A percentile compares a stretch with the other conserved stretches of the same genome.
Evolutionary conservation across 2,113 vertebrate species (phyloP).

Genomic region (Mola mola): DNA sequence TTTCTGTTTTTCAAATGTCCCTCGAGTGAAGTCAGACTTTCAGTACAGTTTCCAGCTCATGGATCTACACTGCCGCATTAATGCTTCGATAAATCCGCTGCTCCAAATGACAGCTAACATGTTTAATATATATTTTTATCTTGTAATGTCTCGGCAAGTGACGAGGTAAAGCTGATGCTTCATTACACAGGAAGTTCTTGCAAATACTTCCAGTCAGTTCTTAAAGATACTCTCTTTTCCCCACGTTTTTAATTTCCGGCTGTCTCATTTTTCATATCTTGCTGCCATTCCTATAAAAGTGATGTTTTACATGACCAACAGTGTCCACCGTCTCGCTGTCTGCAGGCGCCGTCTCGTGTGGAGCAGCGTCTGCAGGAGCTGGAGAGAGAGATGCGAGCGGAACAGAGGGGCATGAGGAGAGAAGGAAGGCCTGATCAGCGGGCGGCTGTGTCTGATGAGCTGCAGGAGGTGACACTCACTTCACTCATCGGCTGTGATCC

Average conservation of each 20-base stretch:
- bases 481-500: constrained; percentile 21
- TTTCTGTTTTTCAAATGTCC: neutral
- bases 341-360: constrained; percentile 87
- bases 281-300: neutral
- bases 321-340: constrained; percentile 19
- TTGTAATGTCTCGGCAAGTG: constrained; percentile 10
- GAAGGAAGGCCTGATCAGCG: constrained; percentile 83
- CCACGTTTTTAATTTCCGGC: constrained; percentile 55
- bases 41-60: constrained; percentile 18
- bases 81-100: constrained; percentile 24
- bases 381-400: constrained; percentile 85
- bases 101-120: constrained; percentile 28
- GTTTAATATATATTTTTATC: constrained; percentile 58
- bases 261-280: constrained; percentile 37
- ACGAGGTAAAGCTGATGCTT: constrained; percentile 56
- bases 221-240: constrained; percentile 18
- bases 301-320: constrained; percentile 38
- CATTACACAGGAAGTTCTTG: constrained; percentile 25
- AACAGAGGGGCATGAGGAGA: constrained; percentile 72
- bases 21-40: constrained; percentile 28
- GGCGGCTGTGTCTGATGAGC: constrained; percentile 80
- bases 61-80: constrained; percentile 8
- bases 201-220: constrained; percentile 14
- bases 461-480: constrained; percentile 85
- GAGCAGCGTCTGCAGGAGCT: constrained; percentile 90